Conservation (phyloP, 1,140 invertebrate species). For the Hylaeus anthracinus region DNA sequence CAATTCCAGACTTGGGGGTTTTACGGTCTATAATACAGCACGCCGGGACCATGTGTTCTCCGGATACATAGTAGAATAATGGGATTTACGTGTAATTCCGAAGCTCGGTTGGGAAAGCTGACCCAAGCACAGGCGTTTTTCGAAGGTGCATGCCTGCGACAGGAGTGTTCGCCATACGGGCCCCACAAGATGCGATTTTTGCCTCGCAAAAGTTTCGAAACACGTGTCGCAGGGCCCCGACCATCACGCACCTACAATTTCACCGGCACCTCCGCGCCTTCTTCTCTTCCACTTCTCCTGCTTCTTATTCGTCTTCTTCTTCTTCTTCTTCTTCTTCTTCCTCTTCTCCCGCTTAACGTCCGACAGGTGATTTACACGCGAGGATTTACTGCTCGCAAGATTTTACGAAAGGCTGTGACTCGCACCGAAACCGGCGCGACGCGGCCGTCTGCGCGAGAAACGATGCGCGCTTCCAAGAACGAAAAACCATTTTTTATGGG, state of each 20-base stretch:
- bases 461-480: conserved; percentile 54
- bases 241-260: conserved; percentile 51
- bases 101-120: conserved; percentile 5
- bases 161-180: conserved; percentile 54
- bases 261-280: conserved; percentile 36
- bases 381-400: conserved; percentile 69
- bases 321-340: conserved; percentile 18
- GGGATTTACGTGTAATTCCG: conserved; percentile 58
- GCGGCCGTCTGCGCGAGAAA: conserved; percentile 42
- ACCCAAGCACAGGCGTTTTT: neutral
- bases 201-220: conserved; percentile 44
- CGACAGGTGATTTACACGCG: conserved; percentile 72
- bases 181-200: conserved; percentile 26
- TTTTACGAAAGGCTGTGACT: conserved; percentile 67
- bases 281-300: neutral
- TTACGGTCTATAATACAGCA: conserved; percentile 29
- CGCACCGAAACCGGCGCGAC: conserved; percentile 58
- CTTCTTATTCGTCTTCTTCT: conserved; percentile 16
- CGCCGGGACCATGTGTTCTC: conserved; percentile 53
- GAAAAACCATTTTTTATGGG: conserved; percentile 63
- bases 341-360: conserved; percentile 61
- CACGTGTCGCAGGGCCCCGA: conserved; percentile 11
- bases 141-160: neutral
- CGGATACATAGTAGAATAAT: conserved; percentile 56
- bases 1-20: neutral